These are phyloP conservation scores for Syngnathus acus DNA, from an alignment of 2,797 vertebrate genomes.

Conservation along the genomic window DNA sequence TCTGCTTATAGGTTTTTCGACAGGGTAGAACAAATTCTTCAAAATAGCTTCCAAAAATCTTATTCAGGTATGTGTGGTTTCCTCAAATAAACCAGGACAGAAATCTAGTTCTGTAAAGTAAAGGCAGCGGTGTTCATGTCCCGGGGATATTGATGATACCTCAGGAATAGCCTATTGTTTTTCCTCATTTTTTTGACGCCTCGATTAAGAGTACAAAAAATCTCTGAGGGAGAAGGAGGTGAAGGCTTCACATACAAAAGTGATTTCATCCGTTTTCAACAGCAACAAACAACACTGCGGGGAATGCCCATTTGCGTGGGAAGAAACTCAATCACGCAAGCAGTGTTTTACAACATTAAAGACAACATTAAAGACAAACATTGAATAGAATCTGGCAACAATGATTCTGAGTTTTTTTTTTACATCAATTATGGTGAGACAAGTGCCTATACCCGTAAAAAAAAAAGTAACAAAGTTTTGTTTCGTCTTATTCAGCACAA, in stretches of 20 bases:
- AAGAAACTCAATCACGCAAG: conserved; percentile 20
- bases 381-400: conserved; percentile 47
- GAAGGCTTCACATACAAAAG: not conserved
- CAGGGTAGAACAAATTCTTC: not conserved
- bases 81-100: not conserved
- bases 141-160: not conserved
- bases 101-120: not conserved
- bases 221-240: not conserved
- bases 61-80: not conserved
- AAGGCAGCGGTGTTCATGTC: not conserved
- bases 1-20: not conserved
- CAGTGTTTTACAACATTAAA: conserved; percentile 27
- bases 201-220: not conserved
- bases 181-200: not conserved
- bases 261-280: not conserved
- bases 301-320: not conserved
- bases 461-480: conserved; percentile 3
- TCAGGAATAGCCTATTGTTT: too few relatives aligned
- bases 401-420: conserved; percentile 3
- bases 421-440: not conserved
- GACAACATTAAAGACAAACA: conserved; percentile 35
- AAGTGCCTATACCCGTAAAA: conserved; percentile 1
- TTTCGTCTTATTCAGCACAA: conserved; percentile 28
- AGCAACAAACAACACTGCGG: not conserved
- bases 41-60: not conserved